Conservation (phyloP, 1,140 invertebrate species). For the Temnothorax nylanderi region DNA sequence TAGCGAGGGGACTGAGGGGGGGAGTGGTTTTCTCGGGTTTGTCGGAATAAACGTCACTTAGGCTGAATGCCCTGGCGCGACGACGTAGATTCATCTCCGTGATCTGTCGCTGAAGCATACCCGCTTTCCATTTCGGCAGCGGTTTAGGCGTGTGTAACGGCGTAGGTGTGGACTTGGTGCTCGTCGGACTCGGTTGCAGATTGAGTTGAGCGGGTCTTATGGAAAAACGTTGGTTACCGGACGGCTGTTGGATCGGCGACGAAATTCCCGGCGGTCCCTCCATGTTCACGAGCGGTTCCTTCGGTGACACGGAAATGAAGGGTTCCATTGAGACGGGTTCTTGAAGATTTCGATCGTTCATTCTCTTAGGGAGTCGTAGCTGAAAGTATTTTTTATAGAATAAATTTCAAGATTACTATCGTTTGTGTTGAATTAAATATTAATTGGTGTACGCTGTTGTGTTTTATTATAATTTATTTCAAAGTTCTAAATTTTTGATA, state of each 20-base stretch:
- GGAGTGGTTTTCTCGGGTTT: slow-evolving; percentile 31
- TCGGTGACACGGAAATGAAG: slow-evolving; percentile 75
- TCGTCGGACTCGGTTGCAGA: background rate
- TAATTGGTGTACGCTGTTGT: background rate
- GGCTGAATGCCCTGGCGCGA: slow-evolving; percentile 81
- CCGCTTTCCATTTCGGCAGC: slow-evolving; percentile 81
- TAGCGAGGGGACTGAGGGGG: slow-evolving; percentile 77
- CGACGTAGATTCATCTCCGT: slow-evolving; percentile 78
- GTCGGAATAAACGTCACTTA: slow-evolving; percentile 81
- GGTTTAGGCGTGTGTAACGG: slow-evolving; percentile 63
- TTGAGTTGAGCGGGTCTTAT: slow-evolving; percentile 73
- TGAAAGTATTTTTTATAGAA: slow-evolving; percentile 9
- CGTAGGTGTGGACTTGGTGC: background rate
- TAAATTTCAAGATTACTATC: background rate
- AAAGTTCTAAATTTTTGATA: background rate
- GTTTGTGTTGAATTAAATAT: background rate
- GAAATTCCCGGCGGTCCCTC: slow-evolving; percentile 79
- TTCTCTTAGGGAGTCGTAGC: slow-evolving; percentile 3
- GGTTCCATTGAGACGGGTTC: background rate
- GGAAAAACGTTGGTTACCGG: slow-evolving; percentile 73
- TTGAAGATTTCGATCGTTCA: background rate
- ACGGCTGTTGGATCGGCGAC: slow-evolving; percentile 69
- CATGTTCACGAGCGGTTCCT: slow-evolving; percentile 78
- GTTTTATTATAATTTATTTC: background rate
- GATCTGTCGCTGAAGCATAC: slow-evolving; percentile 82